Evolutionary conservation across 1,140 invertebrate genomes (phyloP).

Genomic region (Campoletis sonorensis): DNA sequence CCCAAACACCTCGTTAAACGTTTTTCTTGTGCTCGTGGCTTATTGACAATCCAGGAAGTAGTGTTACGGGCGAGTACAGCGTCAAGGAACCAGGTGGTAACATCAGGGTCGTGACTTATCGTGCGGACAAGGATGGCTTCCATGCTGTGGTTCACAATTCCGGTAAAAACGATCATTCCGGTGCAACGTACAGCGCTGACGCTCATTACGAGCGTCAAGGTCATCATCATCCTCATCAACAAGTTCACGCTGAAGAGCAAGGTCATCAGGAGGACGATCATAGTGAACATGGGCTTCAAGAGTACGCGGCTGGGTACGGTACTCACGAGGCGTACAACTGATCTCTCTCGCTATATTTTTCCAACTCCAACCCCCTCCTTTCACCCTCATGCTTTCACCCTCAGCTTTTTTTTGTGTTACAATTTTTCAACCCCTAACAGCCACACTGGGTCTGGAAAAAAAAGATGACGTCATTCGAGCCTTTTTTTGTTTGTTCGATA

Average conservation of each 20-base stretch:
- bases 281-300: constrained; percentile 28
- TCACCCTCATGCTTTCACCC: background rate
- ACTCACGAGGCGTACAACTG: constrained; percentile 47
- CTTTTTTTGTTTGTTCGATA: too few relatives aligned
- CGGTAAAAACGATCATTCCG: constrained; percentile 76
- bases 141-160: constrained; percentile 84
- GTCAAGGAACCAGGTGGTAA: constrained; percentile 87
- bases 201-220: constrained; percentile 49
- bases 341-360: background rate
- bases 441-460: too few relatives aligned
- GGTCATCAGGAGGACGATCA: background rate
- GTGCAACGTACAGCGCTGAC: constrained; percentile 58
- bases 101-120: constrained; percentile 85
- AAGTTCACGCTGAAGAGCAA: constrained; percentile 1
- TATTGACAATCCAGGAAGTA: constrained; percentile 58
- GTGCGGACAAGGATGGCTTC: constrained; percentile 86
- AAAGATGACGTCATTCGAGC: too few relatives aligned
- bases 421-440: too few relatives aligned
- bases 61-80: constrained; percentile 83
- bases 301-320: constrained; percentile 49
- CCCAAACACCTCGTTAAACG: too few relatives aligned
- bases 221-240: constrained; percentile 39
- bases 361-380: background rate
- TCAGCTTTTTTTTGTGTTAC: too few relatives aligned
- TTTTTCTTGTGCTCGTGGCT: too few relatives aligned